A percentile compares a stretch with the other conserved stretches of the same genome.
phyloP scores from a whole-genome alignment of 2,888 invertebrate genomes.

The Hemaris fuciformis region DNA sequence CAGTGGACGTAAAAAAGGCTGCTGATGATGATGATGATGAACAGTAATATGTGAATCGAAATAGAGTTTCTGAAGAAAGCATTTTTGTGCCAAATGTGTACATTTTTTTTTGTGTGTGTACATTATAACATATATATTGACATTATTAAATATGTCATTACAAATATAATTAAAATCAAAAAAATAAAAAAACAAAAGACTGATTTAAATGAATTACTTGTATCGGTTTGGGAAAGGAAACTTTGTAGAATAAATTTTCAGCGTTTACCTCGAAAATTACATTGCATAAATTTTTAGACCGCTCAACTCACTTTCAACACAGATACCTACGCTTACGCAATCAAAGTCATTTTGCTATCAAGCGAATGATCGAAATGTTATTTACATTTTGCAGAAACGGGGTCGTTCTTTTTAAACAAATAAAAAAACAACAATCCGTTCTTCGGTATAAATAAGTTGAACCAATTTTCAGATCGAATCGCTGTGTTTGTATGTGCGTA shows the following conservation, averaged over 20 bases:
- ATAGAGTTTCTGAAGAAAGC: too few relatives aligned
- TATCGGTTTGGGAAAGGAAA: not conserved
- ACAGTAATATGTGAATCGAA: too few relatives aligned
- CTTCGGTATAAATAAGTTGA: not conserved
- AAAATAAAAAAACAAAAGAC: not conserved
- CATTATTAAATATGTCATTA: not conserved
- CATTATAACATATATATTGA: too few relatives aligned
- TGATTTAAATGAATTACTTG: not conserved
- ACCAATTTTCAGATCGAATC: not conserved
- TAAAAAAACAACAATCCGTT: slow-evolving; percentile 1
- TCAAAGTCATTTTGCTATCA: slow-evolving; percentile 6
- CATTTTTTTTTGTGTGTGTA: too few relatives aligned
- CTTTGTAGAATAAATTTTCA: slow-evolving; percentile 2
- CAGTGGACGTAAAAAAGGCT: too few relatives aligned
- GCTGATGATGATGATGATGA: too few relatives aligned
- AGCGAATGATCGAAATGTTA: slow-evolving; percentile 10
- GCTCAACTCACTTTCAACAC: slow-evolving; percentile 47
- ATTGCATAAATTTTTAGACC: slow-evolving; percentile 23
- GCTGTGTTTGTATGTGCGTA: not conserved
- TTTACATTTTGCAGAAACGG: not conserved
- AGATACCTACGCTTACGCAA: slow-evolving; percentile 18
- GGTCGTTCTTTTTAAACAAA: slow-evolving; percentile 23
- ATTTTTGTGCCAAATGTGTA: not conserved
- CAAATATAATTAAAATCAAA: not conserved
- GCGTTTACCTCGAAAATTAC: slow-evolving; percentile 10